Conservation (phyloP, 2,113 vertebrate species). For the Epinephelus cyanopodus region DNA sequence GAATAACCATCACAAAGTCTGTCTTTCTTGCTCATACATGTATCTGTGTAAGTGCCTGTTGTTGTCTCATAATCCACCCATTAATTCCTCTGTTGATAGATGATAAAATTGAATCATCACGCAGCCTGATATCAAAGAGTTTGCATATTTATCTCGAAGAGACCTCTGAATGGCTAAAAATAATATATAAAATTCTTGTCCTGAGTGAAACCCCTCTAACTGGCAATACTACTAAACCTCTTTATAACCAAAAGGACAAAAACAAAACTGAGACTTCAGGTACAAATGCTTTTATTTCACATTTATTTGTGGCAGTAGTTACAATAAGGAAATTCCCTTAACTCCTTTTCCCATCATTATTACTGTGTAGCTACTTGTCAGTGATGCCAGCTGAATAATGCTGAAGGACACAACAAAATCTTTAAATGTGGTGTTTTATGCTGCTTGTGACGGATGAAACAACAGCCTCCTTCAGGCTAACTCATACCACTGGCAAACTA, state of each 20-base stretch:
- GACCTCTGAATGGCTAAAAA: too few species aligned
- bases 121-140: too few species aligned
- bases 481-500: neutral
- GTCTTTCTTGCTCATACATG: too few species aligned
- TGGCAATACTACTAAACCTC: neutral
- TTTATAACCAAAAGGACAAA: neutral
- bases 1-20: too few species aligned
- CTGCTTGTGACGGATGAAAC: neutral
- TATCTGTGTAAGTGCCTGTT: too few species aligned
- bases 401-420: neutral
- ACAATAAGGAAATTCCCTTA: constrained; percentile 20
- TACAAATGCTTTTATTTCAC: constrained; percentile 59
- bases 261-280: neutral
- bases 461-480: neutral
- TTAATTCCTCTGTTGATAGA: too few species aligned
- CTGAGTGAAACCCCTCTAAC: neutral
- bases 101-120: too few species aligned
- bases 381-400: neutral
- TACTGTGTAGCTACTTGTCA: constrained; percentile 1
- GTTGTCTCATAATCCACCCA: too few species aligned
- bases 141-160: neutral
- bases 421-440: constrained; percentile 2
- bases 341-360: neutral
- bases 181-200: too few species aligned
- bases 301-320: constrained; percentile 35